A percentile compares a stretch with the other conserved stretches of the same genome.
Evolutionary conservation across 1,140 invertebrate species (phyloP).

Genomic region (Neocloeon triangulifer): DNA sequence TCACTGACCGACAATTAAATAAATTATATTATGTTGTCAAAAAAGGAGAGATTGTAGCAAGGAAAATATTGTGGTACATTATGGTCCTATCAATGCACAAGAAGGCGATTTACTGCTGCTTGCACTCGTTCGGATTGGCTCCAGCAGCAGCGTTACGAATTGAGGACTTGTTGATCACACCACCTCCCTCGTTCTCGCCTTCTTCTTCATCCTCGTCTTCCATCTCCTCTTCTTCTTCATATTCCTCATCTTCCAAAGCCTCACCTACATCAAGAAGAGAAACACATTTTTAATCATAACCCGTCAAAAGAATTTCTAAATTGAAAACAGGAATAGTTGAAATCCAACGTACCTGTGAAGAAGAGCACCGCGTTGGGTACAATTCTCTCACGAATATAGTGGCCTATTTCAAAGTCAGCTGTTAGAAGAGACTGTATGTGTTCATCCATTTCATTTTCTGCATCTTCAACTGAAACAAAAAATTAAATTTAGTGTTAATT

Average conservation of each 20-base stretch:
- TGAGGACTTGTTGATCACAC: slow-evolving; percentile 12
- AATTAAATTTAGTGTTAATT: slow-evolving; percentile 7
- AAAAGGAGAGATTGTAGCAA: too few relatives aligned
- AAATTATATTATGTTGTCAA: too few relatives aligned
- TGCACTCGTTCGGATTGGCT: slow-evolving; percentile 19
- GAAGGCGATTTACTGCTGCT: slow-evolving; percentile 21
- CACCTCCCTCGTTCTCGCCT: slow-evolving; percentile 17
- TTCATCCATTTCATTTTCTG: slow-evolving; percentile 44
- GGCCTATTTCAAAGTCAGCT: slow-evolving; percentile 94
- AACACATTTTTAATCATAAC: not conserved
- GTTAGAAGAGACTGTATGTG: slow-evolving; percentile 54
- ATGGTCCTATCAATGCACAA: too few relatives aligned
- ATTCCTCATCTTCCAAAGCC: slow-evolving; percentile 53
- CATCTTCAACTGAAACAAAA: slow-evolving; percentile 34
- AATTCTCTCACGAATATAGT: slow-evolving; percentile 83
- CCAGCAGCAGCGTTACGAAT: slow-evolving; percentile 11
- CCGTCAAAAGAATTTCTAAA: not conserved
- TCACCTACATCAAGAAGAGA: slow-evolving; percentile 29
- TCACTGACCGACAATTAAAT: too few relatives aligned
- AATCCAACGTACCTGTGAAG: slow-evolving; percentile 45
- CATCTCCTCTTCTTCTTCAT: slow-evolving; percentile 44
- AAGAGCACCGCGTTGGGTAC: slow-evolving; percentile 83
- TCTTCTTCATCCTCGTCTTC: slow-evolving; percentile 21
- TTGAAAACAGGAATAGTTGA: not conserved
- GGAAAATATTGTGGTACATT: too few relatives aligned